A percentile compares a stretch with the other conserved stretches of the same genome.
These are phyloP conservation scores for Balearica regulorum DNA, from an alignment of 2,797 vertebrate species.

Conservation along the genomic window DNA sequence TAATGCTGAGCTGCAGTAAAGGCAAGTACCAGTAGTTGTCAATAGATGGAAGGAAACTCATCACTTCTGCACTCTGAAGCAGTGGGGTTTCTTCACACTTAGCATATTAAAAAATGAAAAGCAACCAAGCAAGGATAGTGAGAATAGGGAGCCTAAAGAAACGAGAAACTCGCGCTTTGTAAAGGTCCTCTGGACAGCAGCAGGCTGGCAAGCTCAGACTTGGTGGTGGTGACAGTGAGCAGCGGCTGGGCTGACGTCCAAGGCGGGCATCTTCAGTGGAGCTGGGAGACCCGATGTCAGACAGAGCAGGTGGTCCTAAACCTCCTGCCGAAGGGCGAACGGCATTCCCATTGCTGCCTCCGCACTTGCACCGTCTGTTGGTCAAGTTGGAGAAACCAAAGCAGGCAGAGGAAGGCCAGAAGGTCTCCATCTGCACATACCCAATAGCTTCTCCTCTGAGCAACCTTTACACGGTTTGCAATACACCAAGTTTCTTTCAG, in stretches of 20 bases:
- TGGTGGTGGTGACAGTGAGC: not conserved
- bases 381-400: not conserved
- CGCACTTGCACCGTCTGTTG: not conserved
- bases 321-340: not conserved
- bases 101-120: not conserved
- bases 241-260: not conserved
- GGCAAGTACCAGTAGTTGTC: not conserved
- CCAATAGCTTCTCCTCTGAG: not conserved
- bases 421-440: not conserved
- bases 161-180: not conserved
- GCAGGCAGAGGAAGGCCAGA: not conserved
- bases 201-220: not conserved
- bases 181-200: not conserved
- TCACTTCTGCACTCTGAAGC: not conserved
- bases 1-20: not conserved
- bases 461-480: rapidly evolving
- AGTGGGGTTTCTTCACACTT: not conserved
- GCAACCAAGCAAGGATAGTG: not conserved
- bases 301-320: not conserved
- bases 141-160: not conserved
- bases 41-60: not conserved
- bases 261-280: not conserved
- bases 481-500: not conserved
- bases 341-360: not conserved
- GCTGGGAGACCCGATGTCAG: not conserved